Conservation (phyloP, 1,140 invertebrate genomes). For the Physella acuta region DNA sequence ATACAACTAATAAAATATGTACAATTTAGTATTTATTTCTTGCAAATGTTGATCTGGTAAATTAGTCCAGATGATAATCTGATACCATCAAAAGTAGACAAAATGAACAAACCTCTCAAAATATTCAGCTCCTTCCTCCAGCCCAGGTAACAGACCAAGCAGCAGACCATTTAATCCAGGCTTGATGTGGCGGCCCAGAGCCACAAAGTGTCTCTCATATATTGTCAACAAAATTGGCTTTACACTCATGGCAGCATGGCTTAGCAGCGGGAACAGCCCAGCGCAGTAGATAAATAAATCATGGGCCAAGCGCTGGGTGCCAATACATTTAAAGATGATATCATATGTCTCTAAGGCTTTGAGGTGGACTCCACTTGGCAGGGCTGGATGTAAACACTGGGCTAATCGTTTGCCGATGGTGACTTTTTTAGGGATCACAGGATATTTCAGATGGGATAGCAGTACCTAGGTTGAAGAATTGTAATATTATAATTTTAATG, state of each 20-base stretch:
- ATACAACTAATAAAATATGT: too few species aligned
- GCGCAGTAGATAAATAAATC: slow-evolving; percentile 81
- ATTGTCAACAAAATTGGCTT: slow-evolving; percentile 80
- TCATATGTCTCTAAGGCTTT: slow-evolving; percentile 93
- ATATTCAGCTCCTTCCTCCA: slow-evolving; percentile 90
- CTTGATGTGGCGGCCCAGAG: slow-evolving; percentile 75
- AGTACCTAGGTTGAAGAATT: too few species aligned
- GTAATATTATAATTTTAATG: too few species aligned
- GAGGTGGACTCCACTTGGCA: slow-evolving; percentile 86
- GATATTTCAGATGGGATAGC: slow-evolving; percentile 74
- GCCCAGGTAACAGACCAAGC: slow-evolving; percentile 81
- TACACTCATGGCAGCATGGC: slow-evolving; percentile 84
- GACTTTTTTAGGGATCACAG: slow-evolving; percentile 85
- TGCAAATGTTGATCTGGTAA: too few species aligned
- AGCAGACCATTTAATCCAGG: slow-evolving; percentile 87
- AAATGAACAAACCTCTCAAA: slow-evolving; percentile 70
- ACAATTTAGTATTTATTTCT: too few species aligned
- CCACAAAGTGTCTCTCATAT: slow-evolving; percentile 90
- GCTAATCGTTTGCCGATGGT: slow-evolving; percentile 90
- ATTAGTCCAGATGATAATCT: too few species aligned
- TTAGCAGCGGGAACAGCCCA: slow-evolving; percentile 87
- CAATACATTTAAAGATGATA: slow-evolving; percentile 89
- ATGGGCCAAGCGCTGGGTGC: slow-evolving; percentile 77
- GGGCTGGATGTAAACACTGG: slow-evolving; percentile 91
- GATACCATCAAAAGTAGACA: too few species aligned